Base-by-base conservation (phyloP, 2,797 vertebrate genomes). In the Cryptoprocta ferox region DNA sequence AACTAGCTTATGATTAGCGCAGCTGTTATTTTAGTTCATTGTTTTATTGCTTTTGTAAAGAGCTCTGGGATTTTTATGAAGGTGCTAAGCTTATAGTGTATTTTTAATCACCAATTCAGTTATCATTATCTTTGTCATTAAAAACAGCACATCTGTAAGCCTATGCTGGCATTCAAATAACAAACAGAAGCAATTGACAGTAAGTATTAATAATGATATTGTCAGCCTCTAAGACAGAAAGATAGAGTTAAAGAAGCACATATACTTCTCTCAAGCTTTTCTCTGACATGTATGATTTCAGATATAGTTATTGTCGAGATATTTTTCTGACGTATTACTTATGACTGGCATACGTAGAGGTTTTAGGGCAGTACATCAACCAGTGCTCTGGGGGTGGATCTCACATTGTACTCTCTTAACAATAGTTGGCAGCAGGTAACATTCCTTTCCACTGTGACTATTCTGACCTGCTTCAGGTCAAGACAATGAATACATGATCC, bases 391-490 rank as follows among this genome's bases (percentile, higher is more conserved):
- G 91, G 98, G 95, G 97, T 97, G 68, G 75, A 98, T 98, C 92
- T 98, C 95, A 94, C 94, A 96, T 97, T 97, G 97, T 97, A 91
- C 94, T 97, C 95, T 89, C 96, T 98, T 97, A 90, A 97, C 70
- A 92, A 97, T 98, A 95, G 97, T 97, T 98, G 98, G 97, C 97
- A 97, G 96, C 92, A 97, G 97, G 93, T 98, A 97, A 91, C 98
- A 98, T 96, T 98, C 97, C 45, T 97, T 98, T 97, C 97, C 95
- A 98, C 97, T 98, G 84, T 93, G 95, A 96, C 97, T 98, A 93
- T 81, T 97, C 89, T 97, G 97, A 97, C 96, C 97, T 98, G 92
- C 96, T 97, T 50, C 26, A 48, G 95, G 97, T 98, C 97, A 98
- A 79, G 95, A 98, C 96, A 94, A 92, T 75, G 96, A 94, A 97